phyloP scores from a whole-genome alignment of 1,140 invertebrate genomes.

The Oscheius sp. region DNA sequence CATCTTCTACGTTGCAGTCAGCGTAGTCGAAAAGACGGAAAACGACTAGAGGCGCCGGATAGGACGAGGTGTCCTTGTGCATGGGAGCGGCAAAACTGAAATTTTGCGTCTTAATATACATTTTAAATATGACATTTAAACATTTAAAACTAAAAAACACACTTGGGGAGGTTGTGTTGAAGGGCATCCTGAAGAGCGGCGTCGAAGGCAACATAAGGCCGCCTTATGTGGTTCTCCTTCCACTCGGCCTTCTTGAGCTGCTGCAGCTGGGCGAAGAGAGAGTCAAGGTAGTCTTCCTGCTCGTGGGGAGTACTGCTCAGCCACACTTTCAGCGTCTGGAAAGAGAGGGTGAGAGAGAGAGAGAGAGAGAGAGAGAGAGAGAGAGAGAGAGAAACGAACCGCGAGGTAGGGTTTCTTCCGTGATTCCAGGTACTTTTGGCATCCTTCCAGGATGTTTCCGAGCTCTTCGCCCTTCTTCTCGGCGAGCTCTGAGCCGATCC shows the following conservation, averaged over 20 bases:
- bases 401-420: constrained; percentile 48
- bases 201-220: constrained; percentile 93
- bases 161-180: constrained; percentile 84
- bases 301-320: constrained; percentile 83
- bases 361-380: too few species aligned
- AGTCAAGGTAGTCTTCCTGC: constrained; percentile 97
- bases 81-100: constrained; percentile 82
- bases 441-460: constrained; percentile 83
- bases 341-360: too few species aligned
- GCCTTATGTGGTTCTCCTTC: constrained; percentile 87
- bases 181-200: constrained; percentile 88
- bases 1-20: constrained; percentile 82
- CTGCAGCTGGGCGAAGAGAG: constrained; percentile 89
- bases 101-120: constrained; percentile 74
- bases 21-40: constrained; percentile 90
- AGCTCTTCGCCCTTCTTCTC: constrained; percentile 93
- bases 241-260: constrained; percentile 68
- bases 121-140: constrained; percentile 30
- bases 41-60: constrained; percentile 70
- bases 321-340: constrained; percentile 77
- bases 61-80: constrained; percentile 77
- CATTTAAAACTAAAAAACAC: constrained; percentile 2
- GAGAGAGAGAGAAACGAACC: constrained; percentile 38
- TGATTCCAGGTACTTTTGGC: constrained; percentile 82
- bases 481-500: constrained; percentile 88